phyloP scores from a whole-genome alignment of 2,113 vertebrate species.

The Opisthocomus hoazin region DNA sequence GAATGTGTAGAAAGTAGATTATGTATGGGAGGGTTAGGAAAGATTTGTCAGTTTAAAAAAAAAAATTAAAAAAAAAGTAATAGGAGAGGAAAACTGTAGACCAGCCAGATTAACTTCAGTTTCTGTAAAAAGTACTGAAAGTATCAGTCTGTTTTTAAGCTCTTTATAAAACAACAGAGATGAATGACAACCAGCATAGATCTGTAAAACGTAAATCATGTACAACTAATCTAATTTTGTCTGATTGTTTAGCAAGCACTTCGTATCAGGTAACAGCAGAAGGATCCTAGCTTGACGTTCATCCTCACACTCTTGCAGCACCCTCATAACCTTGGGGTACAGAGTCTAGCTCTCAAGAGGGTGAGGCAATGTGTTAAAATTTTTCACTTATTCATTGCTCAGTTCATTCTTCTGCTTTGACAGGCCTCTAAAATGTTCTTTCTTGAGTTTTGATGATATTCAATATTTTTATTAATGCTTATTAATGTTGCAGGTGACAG shows the following conservation, averaged over 20 bases:
- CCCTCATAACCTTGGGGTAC: background rate
- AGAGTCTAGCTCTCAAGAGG: background rate
- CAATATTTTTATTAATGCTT: background rate
- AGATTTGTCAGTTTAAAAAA: background rate
- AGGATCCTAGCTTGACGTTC: background rate
- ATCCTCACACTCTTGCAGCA: background rate
- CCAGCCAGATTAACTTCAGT: background rate
- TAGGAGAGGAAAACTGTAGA: background rate
- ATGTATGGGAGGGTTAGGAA: background rate
- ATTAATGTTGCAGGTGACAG: background rate
- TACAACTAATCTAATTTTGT: background rate
- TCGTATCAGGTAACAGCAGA: background rate
- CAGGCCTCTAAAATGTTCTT: background rate
- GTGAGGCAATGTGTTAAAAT: background rate
- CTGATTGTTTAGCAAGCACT: background rate
- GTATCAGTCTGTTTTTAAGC: background rate
- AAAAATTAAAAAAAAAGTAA: background rate
- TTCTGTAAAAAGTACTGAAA: background rate
- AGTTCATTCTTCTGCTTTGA: background rate
- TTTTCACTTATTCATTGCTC: background rate
- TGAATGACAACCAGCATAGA: background rate
- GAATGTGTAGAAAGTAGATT: background rate
- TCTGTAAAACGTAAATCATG: background rate
- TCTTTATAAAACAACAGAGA: background rate
- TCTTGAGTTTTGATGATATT: background rate